These are phyloP conservation scores for Ditula angustiorana DNA, from an alignment of 2,888 invertebrate species.

Conservation along the genomic window DNA sequence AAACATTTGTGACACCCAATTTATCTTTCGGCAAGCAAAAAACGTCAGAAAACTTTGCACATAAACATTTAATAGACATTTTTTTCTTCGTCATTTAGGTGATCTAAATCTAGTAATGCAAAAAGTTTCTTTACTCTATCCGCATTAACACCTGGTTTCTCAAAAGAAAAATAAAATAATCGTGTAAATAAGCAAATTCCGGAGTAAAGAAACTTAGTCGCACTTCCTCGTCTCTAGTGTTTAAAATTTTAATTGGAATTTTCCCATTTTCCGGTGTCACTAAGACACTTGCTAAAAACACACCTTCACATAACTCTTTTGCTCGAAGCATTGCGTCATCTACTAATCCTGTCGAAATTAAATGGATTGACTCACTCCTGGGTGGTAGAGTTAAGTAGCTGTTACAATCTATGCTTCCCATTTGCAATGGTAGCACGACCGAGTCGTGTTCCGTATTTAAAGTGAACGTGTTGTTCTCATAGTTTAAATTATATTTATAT, in stretches of 20 bases:
- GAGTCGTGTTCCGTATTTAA: neutral
- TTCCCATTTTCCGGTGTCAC: neutral
- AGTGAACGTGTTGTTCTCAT: neutral
- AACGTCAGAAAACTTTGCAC: too few relatives aligned
- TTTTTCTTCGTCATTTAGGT: too few relatives aligned
- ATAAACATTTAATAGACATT: too few relatives aligned
- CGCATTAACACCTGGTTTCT: too few relatives aligned
- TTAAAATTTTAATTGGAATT: conserved; percentile 2
- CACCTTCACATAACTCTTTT: neutral
- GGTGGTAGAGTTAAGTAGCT: neutral
- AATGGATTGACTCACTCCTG: conserved; percentile 9
- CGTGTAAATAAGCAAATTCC: too few relatives aligned
- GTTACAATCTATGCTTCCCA: neutral
- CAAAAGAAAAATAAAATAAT: too few relatives aligned
- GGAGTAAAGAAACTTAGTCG: neutral
- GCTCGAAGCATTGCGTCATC: neutral
- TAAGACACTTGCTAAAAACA: conserved; percentile 1
- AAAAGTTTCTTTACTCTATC: too few relatives aligned
- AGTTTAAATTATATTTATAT: too few relatives aligned
- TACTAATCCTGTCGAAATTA: neutral
- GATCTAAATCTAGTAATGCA: too few relatives aligned
- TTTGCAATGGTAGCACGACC: neutral
- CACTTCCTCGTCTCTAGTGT: neutral
- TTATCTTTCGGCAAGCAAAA: too few relatives aligned
- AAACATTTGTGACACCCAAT: too few relatives aligned